phyloP scores from a whole-genome alignment of 1,140 invertebrate species.

The Physella acuta region DNA sequence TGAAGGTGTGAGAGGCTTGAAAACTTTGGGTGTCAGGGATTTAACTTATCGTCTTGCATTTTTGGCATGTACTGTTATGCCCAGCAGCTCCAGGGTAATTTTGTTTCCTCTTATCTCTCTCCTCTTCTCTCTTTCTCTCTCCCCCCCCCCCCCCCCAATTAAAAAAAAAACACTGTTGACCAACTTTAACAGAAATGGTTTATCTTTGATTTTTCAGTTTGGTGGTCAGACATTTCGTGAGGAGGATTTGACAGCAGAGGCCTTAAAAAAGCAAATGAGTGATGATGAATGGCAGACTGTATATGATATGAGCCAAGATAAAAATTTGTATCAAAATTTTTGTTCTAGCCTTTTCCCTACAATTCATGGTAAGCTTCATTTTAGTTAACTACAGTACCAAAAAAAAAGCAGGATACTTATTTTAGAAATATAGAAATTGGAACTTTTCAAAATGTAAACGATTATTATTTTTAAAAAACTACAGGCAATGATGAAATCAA shows the following conservation, averaged over 20 bases:
- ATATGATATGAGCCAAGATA: conserved; percentile 94
- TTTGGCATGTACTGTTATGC: conserved; percentile 86
- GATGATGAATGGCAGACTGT: conserved; percentile 94
- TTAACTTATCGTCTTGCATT: conserved; percentile 94
- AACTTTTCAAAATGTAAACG: no score
- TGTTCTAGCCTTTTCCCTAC: conserved; percentile 92
- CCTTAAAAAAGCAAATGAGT: conserved; percentile 91
- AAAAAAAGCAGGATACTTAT: no score
- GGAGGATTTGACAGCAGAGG: conserved; percentile 73
- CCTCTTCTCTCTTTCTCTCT: no score
- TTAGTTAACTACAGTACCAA: neutral
- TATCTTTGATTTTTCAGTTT: conserved; percentile 54
- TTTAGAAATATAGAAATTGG: no score
- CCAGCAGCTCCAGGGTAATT: conserved; percentile 77
- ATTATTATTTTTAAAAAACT: no score
- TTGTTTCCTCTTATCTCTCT: neutral
- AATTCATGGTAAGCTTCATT: conserved; percentile 75
- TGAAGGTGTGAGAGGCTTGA: conserved; percentile 89
- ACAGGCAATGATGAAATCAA: conserved; percentile 96
- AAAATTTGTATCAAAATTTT: conserved; percentile 89
- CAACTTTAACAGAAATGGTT: no score
- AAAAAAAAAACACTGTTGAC: no score
- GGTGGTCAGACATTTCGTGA: conserved; percentile 60
- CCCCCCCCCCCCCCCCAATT: no score
- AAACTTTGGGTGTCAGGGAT: conserved; percentile 92